Percentiles rank a stretch among this genome's conserved stretches.
These are phyloP conservation scores for Pteropus rufus DNA, from an alignment of 2,797 vertebrate genomes.

Conservation along the genomic window DNA sequence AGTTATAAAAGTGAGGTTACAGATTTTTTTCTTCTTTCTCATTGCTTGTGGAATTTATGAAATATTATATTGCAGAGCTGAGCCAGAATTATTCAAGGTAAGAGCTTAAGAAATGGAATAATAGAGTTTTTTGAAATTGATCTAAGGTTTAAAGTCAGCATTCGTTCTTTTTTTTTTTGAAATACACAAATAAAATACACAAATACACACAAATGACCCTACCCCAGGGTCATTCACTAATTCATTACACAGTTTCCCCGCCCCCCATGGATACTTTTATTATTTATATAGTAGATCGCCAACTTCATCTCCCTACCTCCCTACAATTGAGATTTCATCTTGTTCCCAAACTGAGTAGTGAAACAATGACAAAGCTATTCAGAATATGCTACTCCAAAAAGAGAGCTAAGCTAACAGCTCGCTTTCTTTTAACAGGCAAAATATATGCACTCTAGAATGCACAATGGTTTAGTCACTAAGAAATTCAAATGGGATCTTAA, in stretches of 20 bases:
- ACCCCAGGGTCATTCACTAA: not conserved
- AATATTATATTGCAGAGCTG: conserved; percentile 1
- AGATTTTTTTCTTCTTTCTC: not conserved
- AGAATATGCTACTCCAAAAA: too few relatives aligned
- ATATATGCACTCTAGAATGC: too few relatives aligned
- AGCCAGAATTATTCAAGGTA: not conserved
- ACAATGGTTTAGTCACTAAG: too few relatives aligned
- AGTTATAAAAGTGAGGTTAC: not conserved
- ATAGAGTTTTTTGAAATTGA: conserved; percentile 5
- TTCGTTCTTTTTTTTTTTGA: conserved; percentile 11
- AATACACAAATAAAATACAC: not conserved
- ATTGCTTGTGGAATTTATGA: not conserved
- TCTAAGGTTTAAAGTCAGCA: not conserved
- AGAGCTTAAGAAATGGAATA: not conserved
- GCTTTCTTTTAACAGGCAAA: too few relatives aligned
- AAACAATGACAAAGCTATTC: too few relatives aligned
- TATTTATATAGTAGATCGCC: too few relatives aligned
- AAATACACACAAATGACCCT: not conserved
- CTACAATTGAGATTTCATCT: too few relatives aligned
- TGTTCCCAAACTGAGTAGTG: too few relatives aligned
- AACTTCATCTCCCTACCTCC: too few relatives aligned
- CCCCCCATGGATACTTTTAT: too few relatives aligned
- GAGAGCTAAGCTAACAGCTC: too few relatives aligned
- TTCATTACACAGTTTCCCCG: not conserved
- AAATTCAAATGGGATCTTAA: too few relatives aligned